Evolutionary conservation across 2,797 vertebrate genomes (phyloP), one percentile per base, ranked within the genome.

Genomic region (Danio tinwini): DNA sequence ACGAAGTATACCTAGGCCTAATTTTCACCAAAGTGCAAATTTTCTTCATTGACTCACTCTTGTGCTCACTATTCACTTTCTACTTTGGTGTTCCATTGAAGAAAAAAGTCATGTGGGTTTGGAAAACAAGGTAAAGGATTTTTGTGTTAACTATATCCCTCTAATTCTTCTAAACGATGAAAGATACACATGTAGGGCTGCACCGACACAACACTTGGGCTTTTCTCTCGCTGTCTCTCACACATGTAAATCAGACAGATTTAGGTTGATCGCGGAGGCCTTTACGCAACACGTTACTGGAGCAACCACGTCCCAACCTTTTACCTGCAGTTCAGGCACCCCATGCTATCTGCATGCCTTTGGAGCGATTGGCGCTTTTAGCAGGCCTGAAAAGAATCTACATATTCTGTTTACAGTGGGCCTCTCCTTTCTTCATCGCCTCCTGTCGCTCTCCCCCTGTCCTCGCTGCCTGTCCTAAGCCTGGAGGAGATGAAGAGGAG

Each of bases 401-500:
- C 69, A 44, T 81, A 76, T 87, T 56, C 81, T 81, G 77, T 84
- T 87, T 75, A 83, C 85, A 76, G 59, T 55, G 67, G 74, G 76
- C 76, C 53, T 80, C 70, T 81, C 67, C 68, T 65, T 70, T 68
- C 83, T 73, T 68, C 55, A 76, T 67, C 56, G 67, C 71, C 52
- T 77, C 62, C 63, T 67, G 59, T 68, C 75, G 11, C 52, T 58
- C 61, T 71, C 67, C 45, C 39, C 13, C 71, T 79, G 64, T 74
- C n/a, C 29, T 62, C 5, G 6, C 39, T 61, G 72, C 68, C 62
- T 82, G 70, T 67, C 62, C 63, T 74, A 64, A 74, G 78, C 53
- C 78, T 82, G 49, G 62, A 80, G 65, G 72, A 82, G 76, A 76
- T 82, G 69, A 78, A 78, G 69, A 68, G 76, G 72, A 77, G 64